Conservation (phyloP, 2,888 invertebrate species). For the Agriopis aurantiaria region DNA sequence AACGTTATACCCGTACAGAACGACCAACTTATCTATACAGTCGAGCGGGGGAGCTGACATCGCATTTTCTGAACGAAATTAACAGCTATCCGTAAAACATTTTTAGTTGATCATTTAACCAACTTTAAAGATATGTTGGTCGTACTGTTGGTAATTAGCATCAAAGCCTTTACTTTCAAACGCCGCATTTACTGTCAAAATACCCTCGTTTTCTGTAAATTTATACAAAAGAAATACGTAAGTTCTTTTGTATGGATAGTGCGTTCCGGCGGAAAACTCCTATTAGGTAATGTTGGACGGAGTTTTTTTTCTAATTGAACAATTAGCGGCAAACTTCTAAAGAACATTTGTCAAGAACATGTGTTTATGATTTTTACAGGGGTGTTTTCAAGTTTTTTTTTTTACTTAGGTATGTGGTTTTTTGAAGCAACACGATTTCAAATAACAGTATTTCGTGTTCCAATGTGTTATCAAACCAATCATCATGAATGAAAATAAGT, state of each 20-base stretch:
- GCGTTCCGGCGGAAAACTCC: constrained; percentile 40
- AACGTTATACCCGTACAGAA: not conserved
- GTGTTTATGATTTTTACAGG: not conserved
- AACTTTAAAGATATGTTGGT: not conserved
- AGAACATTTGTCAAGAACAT: not conserved
- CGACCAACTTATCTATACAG: not conserved
- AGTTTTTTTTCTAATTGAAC: not conserved
- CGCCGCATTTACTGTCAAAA: constrained; percentile 19
- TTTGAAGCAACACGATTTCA: too few species aligned
- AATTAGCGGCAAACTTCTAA: not conserved
- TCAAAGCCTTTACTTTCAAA: constrained; percentile 41
- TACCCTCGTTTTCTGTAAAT: constrained; percentile 33
- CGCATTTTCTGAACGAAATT: not conserved
- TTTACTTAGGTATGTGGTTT: too few species aligned
- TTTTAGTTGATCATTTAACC: not conserved
- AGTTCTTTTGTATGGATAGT: constrained; percentile 49
- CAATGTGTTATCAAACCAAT: too few species aligned
- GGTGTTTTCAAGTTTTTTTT: too few species aligned
- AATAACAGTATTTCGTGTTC: too few species aligned
- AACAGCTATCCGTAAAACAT: too few species aligned
- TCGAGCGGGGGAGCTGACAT: not conserved
- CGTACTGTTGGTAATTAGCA: constrained; percentile 32
- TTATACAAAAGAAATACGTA: constrained; percentile 51
- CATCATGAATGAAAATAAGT: too few species aligned
- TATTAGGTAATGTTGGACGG: constrained; percentile 28